Evolutionary conservation across 2,888 invertebrate genomes (phyloP), one percentile per base, ranked within the genome.

Genomic region (Drosophila neonasuta): DNA sequence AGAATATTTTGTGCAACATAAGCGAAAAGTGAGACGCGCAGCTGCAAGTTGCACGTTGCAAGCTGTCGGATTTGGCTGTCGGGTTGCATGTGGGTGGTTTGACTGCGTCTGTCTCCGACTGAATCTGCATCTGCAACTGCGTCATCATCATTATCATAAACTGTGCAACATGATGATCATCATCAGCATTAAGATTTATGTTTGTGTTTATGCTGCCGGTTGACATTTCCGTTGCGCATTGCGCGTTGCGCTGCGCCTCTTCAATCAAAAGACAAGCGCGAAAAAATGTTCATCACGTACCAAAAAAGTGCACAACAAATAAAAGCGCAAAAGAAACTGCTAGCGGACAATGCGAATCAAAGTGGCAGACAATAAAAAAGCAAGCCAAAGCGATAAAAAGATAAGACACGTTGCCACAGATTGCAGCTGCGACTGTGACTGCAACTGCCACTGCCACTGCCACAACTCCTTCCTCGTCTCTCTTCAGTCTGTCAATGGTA

Each of bases 321-420:
- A 50, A 30, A 54, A 66, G 42, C 13, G 45, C 48, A 56, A 66
- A 66, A 58, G 45, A 55, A 59, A 59, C 15, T 45, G 58, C 63
- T 36, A 65, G 45, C 71, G 65, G 68, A 74, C 84, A 86, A 59
- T 71, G 68, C 60, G 63, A 73, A 54, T 65, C 79, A 79, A 82
- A 86, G 85, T 81, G 83, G 57, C 81, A 52, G 67, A 86, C 86
- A 84, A 86, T 87, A 82, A 81, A 63, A 81, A 77, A 60, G 77
- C 80, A 66, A 84, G 63, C 67, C 73, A 71, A 75, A 64, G 80
- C 86, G 87, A 81, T 85, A 82, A 79, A 83, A 79, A 77, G 81
- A 81, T 81, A 81, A 85, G 80, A 77, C 81, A 87, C 81, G 81
- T 87, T 84, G 82, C 79, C 82, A 68, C 74, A 69, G 74, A 77